Evolutionary conservation across 2,888 invertebrate species (phyloP).

Genomic region (Sminthurides aquaticus): DNA sequence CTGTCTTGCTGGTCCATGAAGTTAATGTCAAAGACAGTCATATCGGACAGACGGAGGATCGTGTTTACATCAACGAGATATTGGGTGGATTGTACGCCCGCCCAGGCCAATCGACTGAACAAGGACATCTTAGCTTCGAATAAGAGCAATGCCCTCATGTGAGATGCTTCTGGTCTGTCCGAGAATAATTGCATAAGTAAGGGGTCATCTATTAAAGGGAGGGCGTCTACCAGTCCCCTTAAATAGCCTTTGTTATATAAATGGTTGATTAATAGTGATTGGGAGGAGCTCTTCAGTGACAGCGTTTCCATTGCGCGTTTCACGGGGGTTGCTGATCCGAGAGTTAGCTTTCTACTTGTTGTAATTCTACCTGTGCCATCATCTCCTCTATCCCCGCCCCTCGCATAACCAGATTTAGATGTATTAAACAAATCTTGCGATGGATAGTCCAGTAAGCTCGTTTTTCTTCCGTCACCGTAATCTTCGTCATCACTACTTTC

Average conservation of each 20-base stretch:
- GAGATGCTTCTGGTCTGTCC: slow-evolving; percentile 17
- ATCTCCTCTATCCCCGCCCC: slow-evolving; percentile 10
- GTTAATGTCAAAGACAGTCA: slow-evolving; percentile 39
- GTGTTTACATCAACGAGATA: slow-evolving; percentile 35
- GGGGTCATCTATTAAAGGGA: slow-evolving; percentile 33
- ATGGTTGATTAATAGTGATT: slow-evolving; percentile 18
- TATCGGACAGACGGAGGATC: slow-evolving; percentile 35
- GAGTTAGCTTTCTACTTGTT: slow-evolving; percentile 10
- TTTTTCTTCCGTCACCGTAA: slow-evolving; percentile 12
- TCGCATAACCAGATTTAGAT: background rate
- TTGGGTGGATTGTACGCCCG: slow-evolving; percentile 31
- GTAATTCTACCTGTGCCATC: slow-evolving; percentile 11
- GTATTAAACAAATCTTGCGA: slow-evolving; percentile 22
- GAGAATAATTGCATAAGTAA: slow-evolving; percentile 35
- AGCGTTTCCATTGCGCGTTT: slow-evolving; percentile 14
- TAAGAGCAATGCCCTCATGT: slow-evolving; percentile 35
- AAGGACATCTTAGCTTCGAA: slow-evolving; percentile 41
- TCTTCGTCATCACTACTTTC: slow-evolving; percentile 17
- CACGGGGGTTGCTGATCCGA: background rate
- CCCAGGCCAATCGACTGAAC: slow-evolving; percentile 33
- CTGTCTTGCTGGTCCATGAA: slow-evolving; percentile 23
- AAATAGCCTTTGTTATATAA: slow-evolving; percentile 39
- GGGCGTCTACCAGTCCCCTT: slow-evolving; percentile 31
- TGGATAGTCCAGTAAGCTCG: slow-evolving; percentile 17
- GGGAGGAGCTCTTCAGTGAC: slow-evolving; percentile 11